Percentiles rank a stretch among this genome's conserved stretches.
These are phyloP conservation scores for Calliphora vomitoria DNA, from an alignment of 2,888 invertebrate species.

Conservation along the genomic window DNA sequence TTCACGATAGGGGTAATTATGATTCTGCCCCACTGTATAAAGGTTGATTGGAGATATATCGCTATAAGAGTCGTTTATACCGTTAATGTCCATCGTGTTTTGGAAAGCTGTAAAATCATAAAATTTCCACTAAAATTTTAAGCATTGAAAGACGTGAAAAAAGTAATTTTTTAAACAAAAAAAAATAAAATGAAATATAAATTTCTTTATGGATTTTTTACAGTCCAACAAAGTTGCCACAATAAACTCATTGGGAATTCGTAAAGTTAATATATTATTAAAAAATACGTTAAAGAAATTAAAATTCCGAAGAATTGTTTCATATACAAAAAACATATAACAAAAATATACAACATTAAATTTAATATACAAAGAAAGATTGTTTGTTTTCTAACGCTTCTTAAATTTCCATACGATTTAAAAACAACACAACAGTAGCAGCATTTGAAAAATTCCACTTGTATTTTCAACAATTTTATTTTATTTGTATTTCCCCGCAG, in stretches of 20 bases:
- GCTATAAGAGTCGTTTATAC: too few species aligned
- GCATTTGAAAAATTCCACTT: conserved; percentile 1
- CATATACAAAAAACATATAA: not conserved
- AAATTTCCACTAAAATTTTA: too few species aligned
- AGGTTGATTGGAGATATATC: too few species aligned
- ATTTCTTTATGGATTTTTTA: not conserved
- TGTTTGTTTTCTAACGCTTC: not conserved
- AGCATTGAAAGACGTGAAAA: too few species aligned
- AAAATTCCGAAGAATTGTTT: not conserved
- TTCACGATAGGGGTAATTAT: too few species aligned
- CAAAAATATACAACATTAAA: not conserved
- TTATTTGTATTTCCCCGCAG: conserved; percentile 18
- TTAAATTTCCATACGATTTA: conserved; percentile 4
- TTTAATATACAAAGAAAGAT: not conserved
- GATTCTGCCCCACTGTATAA: too few species aligned
- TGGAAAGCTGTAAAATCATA: too few species aligned
- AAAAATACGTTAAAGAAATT: not conserved
- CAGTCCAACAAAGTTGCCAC: not conserved
- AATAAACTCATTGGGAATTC: not conserved
- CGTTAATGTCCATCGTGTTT: too few species aligned
- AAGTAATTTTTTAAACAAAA: too few species aligned
- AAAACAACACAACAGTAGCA: not conserved
- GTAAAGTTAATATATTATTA: not conserved
- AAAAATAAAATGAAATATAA: not conserved
- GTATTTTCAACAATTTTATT: not conserved